Evolutionary conservation across 2,113 vertebrate genomes (phyloP), one percentile per base, ranked within the genome.

Genomic region (Catharus bicknelli): DNA sequence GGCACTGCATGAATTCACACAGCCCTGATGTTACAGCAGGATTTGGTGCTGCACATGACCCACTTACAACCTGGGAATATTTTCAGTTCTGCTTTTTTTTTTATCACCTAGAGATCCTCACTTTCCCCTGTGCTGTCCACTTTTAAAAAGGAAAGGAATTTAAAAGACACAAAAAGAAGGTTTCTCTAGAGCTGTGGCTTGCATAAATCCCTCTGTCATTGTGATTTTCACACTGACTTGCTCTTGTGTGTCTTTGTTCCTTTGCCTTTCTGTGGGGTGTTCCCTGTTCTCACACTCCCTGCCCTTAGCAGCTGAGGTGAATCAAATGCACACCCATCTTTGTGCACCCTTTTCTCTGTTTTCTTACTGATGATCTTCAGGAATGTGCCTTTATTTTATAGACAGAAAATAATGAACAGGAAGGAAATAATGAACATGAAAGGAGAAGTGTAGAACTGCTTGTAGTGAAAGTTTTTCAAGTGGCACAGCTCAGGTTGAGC

Each of bases 81-180:
- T 61, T 67, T 47, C 12, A 10, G 7, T 42, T 62, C 36, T 45
- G 34, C 4, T 20, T 75, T 45, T 43, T 58, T n/a, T 47, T 47
- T 22, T 47, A 12, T 32, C 51, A 12, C 3, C 0, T 2, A 43
- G 45, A 40, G 25, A 22, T 10, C 26, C 63, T n/a, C 1, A 0
- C 42, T 36, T 64, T 55, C 7, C 13, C 14, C 10, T 11, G 5
- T 19, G 29, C n/a, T 36, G 32, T 38, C 47, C 9, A 1, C 20
- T 74, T 48, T 47, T 67, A 7, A 22, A 45, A 86, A 40, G 32
- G 45, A 47, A 38, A 59, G 10, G 4, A 22, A 82, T 23, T 12
- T 6, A 23, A 43, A 30, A 30, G 8, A 5, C 19, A 29, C 7
- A 25, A 25, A 61, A 53, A 40, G 30, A 50, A 7, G 14, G 27